Percentiles rank a stretch among this genome's conserved stretches.
These are phyloP conservation scores for Trachops cirrhosus DNA, from an alignment of 2,797 vertebrate genomes.

Conservation along the genomic window DNA sequence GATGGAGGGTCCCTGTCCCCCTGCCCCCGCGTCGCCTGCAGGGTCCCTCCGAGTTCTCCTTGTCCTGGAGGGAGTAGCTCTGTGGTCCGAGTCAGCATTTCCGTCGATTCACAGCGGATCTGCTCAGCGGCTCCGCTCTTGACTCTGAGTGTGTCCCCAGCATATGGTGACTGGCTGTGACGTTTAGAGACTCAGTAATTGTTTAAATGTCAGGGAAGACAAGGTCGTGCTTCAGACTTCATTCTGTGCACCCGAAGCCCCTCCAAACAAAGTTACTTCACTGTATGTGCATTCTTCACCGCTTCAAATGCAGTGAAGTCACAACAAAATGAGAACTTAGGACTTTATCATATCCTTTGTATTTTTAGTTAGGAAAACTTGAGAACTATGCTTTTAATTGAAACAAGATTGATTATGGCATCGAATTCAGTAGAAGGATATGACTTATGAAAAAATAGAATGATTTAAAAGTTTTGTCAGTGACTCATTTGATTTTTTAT, in stretches of 20 bases:
- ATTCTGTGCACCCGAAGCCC: background rate
- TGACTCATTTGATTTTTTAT: conserved; percentile 35
- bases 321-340: background rate
- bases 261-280: background rate
- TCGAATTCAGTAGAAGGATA: conserved; percentile 8
- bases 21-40: no score
- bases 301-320: background rate
- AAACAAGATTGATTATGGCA: conserved; percentile 38
- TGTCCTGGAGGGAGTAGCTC: background rate
- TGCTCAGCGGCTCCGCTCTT: background rate
- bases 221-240: background rate
- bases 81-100: background rate
- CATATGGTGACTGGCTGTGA: background rate
- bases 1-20: no score
- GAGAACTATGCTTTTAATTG: conserved; percentile 32
- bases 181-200: background rate
- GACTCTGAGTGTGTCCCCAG: background rate
- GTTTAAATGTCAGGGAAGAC: background rate
- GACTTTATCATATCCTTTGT: background rate
- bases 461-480: conserved; percentile 16
- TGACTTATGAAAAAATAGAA: background rate
- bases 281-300: background rate
- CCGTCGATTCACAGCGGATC: background rate
- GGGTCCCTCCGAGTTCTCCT: background rate
- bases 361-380: conserved; percentile 25